Conservation (phyloP, 1,140 invertebrate species). For the Plutomurus gul region DNA sequence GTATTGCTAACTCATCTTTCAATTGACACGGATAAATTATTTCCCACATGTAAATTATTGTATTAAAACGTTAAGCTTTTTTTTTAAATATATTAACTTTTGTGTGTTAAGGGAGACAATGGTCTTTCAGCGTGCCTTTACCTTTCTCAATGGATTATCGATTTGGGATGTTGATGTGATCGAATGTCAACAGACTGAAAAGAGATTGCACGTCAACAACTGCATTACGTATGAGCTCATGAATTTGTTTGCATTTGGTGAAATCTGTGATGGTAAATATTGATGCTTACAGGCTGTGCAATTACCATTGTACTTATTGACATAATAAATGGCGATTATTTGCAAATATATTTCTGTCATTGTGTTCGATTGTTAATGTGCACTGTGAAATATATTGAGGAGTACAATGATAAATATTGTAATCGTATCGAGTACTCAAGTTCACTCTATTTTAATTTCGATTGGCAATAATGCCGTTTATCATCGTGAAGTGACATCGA, state of each 20-base stretch:
- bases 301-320: conserved; percentile 18
- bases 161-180: not conserved
- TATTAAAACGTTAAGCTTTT: not conserved
- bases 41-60: conserved; percentile 20
- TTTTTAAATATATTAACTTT: not conserved
- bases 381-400: too few relatives aligned
- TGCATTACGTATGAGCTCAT: too few relatives aligned
- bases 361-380: not conserved
- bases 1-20: conserved; percentile 27
- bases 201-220: not conserved
- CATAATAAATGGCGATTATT: conserved; percentile 19
- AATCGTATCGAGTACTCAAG: too few relatives aligned
- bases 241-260: too few relatives aligned
- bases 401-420: too few relatives aligned
- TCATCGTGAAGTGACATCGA: not conserved
- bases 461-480: not conserved
- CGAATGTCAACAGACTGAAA: not conserved
- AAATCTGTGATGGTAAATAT: too few relatives aligned
- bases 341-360: conserved; percentile 17
- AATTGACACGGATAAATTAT: conserved; percentile 21
- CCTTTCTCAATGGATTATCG: conserved; percentile 12
- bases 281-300: not conserved
- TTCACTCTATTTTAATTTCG: not conserved
- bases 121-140: not conserved
- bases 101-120: not conserved